phyloP scores from a whole-genome alignment of 92 coral and sea anemone genomes.

The Paragorgia papillata region DNA sequence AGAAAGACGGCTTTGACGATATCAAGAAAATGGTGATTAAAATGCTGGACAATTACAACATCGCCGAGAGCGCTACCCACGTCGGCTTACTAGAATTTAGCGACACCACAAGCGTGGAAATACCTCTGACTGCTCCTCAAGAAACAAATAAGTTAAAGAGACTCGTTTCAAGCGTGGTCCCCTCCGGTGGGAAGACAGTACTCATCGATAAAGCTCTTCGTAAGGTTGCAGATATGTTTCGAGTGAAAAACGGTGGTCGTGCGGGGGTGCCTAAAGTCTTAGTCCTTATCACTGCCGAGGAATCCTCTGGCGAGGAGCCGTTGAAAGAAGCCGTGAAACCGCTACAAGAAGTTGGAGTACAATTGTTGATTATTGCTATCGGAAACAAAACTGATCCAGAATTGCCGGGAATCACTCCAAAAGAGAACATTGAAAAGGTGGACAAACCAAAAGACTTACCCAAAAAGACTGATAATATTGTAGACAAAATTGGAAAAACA shows the following conservation, averaged over 20 bases:
- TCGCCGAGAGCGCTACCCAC: conserved; percentile 72
- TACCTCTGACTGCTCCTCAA: conserved; percentile 13
- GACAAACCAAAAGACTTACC: conserved; percentile 26
- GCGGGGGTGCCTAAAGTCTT: conserved; percentile 63
- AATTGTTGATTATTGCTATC: conserved; percentile 64
- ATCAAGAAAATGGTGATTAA: conserved; percentile 65
- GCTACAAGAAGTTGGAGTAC: conserved; percentile 63
- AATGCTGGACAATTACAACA: conserved; percentile 55
- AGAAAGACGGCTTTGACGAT: conserved; percentile 58
- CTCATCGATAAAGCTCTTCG: conserved; percentile 26
- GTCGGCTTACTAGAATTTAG: conserved; percentile 80
- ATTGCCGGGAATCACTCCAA: conserved; percentile 17
- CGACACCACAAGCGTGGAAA: conserved; percentile 57
- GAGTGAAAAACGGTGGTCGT: conserved; percentile 34
- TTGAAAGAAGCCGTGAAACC: conserved; percentile 60
- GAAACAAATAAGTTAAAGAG: conserved; percentile 12
- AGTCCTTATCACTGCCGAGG: conserved; percentile 56
- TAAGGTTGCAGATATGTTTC: conserved; percentile 10
- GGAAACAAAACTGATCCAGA: conserved; percentile 55
- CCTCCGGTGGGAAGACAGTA: conserved; percentile 30
- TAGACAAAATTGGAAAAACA: conserved; percentile 21
- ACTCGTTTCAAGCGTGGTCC: background rate
- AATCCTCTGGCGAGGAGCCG: conserved; percentile 52
- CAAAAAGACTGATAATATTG: conserved; percentile 10
- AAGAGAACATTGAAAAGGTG: background rate